phyloP scores from a whole-genome alignment of 2,113 vertebrate species.

The Prietella phreatophila region DNA sequence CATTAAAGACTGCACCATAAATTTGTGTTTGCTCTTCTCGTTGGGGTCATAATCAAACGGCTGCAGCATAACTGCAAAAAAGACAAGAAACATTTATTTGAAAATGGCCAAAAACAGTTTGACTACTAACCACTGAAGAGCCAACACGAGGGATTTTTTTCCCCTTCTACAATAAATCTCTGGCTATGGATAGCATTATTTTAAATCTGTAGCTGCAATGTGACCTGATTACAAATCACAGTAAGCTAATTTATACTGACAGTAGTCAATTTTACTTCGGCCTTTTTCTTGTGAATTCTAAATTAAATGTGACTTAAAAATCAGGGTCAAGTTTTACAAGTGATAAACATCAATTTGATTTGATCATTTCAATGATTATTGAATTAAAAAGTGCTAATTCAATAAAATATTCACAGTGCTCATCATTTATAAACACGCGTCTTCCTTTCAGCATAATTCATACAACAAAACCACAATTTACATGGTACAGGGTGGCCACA shows the following conservation, averaged over 20 bases:
- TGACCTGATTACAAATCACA: not conserved
- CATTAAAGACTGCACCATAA: conserved; percentile 98
- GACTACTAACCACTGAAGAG: conserved; percentile 43
- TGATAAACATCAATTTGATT: not conserved
- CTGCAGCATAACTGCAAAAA: conserved; percentile 95
- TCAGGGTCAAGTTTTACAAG: not conserved
- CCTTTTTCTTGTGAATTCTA: not conserved
- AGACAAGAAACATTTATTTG: not conserved
- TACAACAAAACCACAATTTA: too few relatives aligned
- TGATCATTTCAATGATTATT: not conserved
- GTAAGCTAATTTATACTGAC: not conserved
- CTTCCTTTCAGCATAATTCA: too few relatives aligned
- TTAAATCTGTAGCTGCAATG: not conserved
- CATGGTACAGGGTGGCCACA: too few relatives aligned
- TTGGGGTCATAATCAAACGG: conserved; percentile 99
- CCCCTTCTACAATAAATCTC: not conserved
- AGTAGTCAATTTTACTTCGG: not conserved
- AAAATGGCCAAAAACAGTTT: conserved; percentile 1
- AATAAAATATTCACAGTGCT: too few relatives aligned
- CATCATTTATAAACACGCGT: too few relatives aligned
- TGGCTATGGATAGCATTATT: not conserved
- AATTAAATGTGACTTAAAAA: not conserved
- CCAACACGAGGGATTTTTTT: not conserved
- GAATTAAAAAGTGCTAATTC: not conserved
- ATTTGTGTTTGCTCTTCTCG: conserved; percentile 99